Evolutionary conservation across 2,888 invertebrate species (phyloP), one percentile per base, ranked within the genome.

Genomic region (Agapetus fuscipes): DNA sequence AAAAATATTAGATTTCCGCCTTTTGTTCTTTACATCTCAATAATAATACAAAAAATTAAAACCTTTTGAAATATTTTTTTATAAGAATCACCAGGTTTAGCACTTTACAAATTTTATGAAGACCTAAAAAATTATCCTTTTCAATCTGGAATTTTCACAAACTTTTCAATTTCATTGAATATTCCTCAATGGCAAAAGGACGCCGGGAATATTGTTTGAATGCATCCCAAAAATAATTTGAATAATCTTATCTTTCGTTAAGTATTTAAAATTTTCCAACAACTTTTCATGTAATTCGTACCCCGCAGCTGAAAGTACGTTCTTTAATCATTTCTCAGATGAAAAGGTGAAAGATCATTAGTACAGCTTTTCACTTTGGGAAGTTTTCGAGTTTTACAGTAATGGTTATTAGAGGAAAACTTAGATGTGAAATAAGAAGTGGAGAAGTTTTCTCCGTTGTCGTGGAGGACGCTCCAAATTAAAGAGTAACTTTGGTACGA

Each of bases 341-440:
- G 17, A 28, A 28, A 38, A 38, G 38, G 32, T 38, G 27, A 32
- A 27, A 32, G 32, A 32, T 32, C 33, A 32, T 38, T 33, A 28
- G 32, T 28, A 38, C 17, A 28, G 24, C 25, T n/a, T 33, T 38
- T 38, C 38, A 32, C 38, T 33, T 32, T 6, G 20, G 28, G 31
- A 27, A 38, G 24, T 33, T 27, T 9, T 4, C n/a, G 33, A 33
- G 32, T 37, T 38, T 38, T 28, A 17, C 14, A 33, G 27, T 26
- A 13, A 38, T 33, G 38, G 38, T 38, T 32, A 38, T 38, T 27
- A 32, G 32, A 33, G 32, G 13, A 28, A 33, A 38, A 32, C 32
- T 38, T 38, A 26, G 16, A 15, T n/a, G 10, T 28, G 32, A 38
- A 38, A 28, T 37, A 38, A 38, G 38, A 27, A 38, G 16, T 12